Evolutionary conservation across 2,888 invertebrate genomes (phyloP), one percentile per base, ranked within the genome.

Genomic region (Chymomyza caudatula): DNA sequence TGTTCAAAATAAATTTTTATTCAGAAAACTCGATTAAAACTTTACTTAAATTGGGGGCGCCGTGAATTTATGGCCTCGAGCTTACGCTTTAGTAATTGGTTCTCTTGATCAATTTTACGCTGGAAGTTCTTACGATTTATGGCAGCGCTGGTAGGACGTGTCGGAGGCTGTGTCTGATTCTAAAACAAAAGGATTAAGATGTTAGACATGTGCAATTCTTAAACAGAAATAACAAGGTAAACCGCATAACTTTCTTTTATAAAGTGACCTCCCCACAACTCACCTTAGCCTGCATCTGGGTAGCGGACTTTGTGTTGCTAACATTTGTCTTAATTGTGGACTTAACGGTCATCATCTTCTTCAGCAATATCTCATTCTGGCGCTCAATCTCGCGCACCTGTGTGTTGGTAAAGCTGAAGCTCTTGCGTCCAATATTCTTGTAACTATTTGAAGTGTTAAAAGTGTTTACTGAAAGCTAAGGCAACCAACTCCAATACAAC

Each of bases 321-420:
- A 42, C 25, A 8, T 43, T 59, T 6, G 72, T 54, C 8, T 63
- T 75, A 6, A 77, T 84, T 3, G 88, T 88, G 6, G 89, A 87
- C 64, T 88, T 89, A 29, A 89, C 92, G 58, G 91, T 91, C 62
- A 93, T 85, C 70, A 93, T 93, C 88, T 93, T 93, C 44, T 91
- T 90, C 8, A 93, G 84, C 2, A 93, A 87, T 8, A 93, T 93
- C 72, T 92, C 91, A 79, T 93, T 93, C 78, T 93, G 92, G 1
- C 93, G 89, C 73, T 93, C 93, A 15, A 93, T 93, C 77, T 93
- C 93, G 0, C 93, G 90, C 58, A 93, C 89, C 3, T 92, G 90
- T n/a, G 92, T 92, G 84, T 93, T 93, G 0, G 92, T 89, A 77
- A 93, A 93, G 11, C 93, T 90, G 65, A 82, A 89, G 58, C 87